Evolutionary conservation across 2,888 invertebrate genomes (phyloP).

Genomic region (Lasiommata megera): DNA sequence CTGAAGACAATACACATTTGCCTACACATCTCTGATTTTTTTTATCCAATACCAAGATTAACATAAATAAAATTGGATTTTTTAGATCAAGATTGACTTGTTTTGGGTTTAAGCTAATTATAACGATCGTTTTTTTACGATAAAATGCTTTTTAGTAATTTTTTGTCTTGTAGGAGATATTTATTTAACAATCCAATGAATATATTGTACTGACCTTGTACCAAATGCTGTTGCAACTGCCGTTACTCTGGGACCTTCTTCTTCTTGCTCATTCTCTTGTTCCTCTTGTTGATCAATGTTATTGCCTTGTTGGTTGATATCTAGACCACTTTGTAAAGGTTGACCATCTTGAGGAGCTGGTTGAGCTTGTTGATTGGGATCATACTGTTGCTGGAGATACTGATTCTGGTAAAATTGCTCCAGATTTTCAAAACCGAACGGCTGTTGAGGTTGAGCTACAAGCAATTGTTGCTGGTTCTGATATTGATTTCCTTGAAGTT

Average conservation of each 20-base stretch:
- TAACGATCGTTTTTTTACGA: too few relatives aligned
- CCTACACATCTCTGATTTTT: too few relatives aligned
- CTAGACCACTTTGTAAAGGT: slow-evolving; percentile 58
- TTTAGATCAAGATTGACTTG: too few relatives aligned
- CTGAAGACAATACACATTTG: too few relatives aligned
- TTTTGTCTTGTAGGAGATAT: too few relatives aligned
- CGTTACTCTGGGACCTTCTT: slow-evolving; percentile 51
- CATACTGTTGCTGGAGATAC: slow-evolving; percentile 28
- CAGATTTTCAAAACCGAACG: slow-evolving; percentile 41
- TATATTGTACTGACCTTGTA: slow-evolving; percentile 58
- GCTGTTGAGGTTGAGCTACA: slow-evolving; percentile 28
- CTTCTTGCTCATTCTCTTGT: slow-evolving; percentile 40
- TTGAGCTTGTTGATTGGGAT: slow-evolving; percentile 32
- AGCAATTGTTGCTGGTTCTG: slow-evolving; percentile 34
- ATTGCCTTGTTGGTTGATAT: slow-evolving; percentile 64
- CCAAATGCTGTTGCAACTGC: slow-evolving; percentile 74
- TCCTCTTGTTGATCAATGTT: slow-evolving; percentile 54
- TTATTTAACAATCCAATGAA: too few relatives aligned
- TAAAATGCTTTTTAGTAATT: too few relatives aligned
- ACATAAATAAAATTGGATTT: too few relatives aligned
- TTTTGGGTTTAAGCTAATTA: too few relatives aligned
- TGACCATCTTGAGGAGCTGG: slow-evolving; percentile 31
- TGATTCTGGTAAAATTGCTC: slow-evolving; percentile 38
- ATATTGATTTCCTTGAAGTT: slow-evolving; percentile 27
- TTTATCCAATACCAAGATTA: too few relatives aligned